Percentiles rank a stretch among this genome's conserved stretches.
Conservation (phyloP, 2,113 vertebrate species). For the Lates calcarifer region DNA sequence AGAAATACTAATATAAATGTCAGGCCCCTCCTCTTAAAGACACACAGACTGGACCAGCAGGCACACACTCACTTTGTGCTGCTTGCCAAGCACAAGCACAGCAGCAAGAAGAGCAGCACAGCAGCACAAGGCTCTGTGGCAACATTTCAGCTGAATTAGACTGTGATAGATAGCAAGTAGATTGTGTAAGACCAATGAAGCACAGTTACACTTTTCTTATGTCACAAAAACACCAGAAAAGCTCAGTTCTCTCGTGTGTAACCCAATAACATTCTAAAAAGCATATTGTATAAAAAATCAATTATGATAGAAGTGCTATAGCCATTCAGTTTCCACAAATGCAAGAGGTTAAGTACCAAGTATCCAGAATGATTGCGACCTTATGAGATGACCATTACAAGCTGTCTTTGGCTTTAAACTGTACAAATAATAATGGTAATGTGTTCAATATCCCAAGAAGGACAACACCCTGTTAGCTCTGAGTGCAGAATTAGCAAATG, state of each 20-base stretch:
- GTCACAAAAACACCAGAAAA: background rate
- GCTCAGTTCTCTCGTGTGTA: too few species aligned
- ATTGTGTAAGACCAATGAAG: background rate
- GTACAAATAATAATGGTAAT: too few species aligned
- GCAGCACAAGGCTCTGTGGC: conserved; percentile 32
- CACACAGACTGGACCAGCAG: conserved; percentile 55
- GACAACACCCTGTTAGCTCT: too few species aligned
- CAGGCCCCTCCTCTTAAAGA: conserved; percentile 86
- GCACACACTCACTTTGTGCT: conserved; percentile 32
- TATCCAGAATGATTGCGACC: too few species aligned
- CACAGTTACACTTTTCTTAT: background rate
- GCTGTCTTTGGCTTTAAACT: too few species aligned
- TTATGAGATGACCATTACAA: too few species aligned
- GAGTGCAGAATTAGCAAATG: too few species aligned
- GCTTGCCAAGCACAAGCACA: conserved; percentile 49
- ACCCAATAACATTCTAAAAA: too few species aligned
- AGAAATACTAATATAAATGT: conserved; percentile 75
- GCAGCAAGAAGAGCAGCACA: conserved; percentile 37
- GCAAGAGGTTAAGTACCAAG: too few species aligned
- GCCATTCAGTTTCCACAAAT: too few species aligned
- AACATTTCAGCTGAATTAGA: conserved; percentile 36
- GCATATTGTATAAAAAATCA: background rate
- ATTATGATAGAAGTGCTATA: background rate
- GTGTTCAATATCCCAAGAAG: too few species aligned
- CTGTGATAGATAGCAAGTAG: conserved; percentile 28